Percentiles rank a stretch among this genome's conserved stretches.
phyloP scores from a whole-genome alignment of 1,140 invertebrate genomes.

The Branchinecta lynchi region DNA sequence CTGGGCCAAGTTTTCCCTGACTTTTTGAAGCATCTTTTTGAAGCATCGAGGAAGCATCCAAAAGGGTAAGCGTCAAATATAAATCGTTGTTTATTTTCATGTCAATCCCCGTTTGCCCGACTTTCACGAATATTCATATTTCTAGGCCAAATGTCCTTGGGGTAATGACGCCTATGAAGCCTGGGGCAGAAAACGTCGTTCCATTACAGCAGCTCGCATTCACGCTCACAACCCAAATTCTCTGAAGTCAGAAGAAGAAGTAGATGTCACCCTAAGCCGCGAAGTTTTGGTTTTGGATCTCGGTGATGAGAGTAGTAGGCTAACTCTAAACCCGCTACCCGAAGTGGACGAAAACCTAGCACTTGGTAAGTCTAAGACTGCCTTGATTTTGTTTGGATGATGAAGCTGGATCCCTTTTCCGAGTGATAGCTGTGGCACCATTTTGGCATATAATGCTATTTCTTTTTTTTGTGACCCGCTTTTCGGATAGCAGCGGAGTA shows the following conservation, averaged over 20 bases:
- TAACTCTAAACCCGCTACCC: neutral
- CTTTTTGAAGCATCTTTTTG: no score
- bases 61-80: no score
- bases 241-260: constrained; percentile 40
- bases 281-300: constrained; percentile 83
- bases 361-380: neutral
- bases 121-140: constrained; percentile 17
- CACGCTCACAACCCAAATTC: constrained; percentile 32
- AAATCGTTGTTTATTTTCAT: no score
- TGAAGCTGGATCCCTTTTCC: no score
- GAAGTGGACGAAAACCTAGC: neutral
- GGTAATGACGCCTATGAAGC: constrained; percentile 72
- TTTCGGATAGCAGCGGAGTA: no score
- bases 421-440: no score
- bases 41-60: no score
- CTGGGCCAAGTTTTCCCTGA: no score
- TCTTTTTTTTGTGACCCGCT: no score
- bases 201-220: constrained; percentile 33
- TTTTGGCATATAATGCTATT: no score
- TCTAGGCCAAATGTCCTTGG: constrained; percentile 68
- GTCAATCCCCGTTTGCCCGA: no score
- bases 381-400: no score
- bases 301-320: constrained; percentile 53
- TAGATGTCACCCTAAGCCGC: constrained; percentile 82
- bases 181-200: constrained; percentile 72